Evolutionary conservation across 1,140 invertebrate species (phyloP), one percentile per base, ranked within the genome.

Genomic region (Pseudomyrmex pallidus): DNA sequence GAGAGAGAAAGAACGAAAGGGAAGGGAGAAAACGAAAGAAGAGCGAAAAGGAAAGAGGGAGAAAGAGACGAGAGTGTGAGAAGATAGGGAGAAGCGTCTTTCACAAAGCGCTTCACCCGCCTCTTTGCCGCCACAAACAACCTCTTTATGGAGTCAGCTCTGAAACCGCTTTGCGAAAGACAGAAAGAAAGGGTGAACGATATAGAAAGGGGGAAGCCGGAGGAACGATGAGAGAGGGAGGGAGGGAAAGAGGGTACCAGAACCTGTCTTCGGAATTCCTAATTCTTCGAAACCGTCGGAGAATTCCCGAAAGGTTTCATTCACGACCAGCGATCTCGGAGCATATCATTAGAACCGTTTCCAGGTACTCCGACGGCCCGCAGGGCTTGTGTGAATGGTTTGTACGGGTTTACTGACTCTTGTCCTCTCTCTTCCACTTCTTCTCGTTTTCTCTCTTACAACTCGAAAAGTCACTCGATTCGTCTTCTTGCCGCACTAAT

Each of bases 221-320:
- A 9, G 12, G 44, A 56, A 46, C 2, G 3, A 12, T 0, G n/a
- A 44, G 46, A n/a, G 48, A 46, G 13, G 57, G 20, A 44, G 17
- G 44, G 17, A 2, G 2, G 13, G 46, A 10, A 17, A 0, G 20
- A 57, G 8, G 8, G 12, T 22, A 4, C 25, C 10, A 82, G 68
- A 67, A 82, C 82, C 82, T 84, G 89, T 83, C 90, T 91, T 93
- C 93, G 93, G 93, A 94, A 94, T 94, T 94, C 93, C 93, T 94
- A 93, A 94, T 94, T 94, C 93, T 91, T 92, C 93, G 93, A 94
- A 94, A 94, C 92, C 93, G 93, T 90, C 92, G 91, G 89, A 92
- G 93, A 94, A 94, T 94, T 94, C 93, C 92, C 92, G 93, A 94
- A 94, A 94, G 93, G 91, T 92, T 89, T 92, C 93, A 94, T 93